Evolutionary conservation across 2,113 vertebrate species (phyloP), one percentile per base, ranked within the genome.

Genomic region (Micromys minutus): DNA sequence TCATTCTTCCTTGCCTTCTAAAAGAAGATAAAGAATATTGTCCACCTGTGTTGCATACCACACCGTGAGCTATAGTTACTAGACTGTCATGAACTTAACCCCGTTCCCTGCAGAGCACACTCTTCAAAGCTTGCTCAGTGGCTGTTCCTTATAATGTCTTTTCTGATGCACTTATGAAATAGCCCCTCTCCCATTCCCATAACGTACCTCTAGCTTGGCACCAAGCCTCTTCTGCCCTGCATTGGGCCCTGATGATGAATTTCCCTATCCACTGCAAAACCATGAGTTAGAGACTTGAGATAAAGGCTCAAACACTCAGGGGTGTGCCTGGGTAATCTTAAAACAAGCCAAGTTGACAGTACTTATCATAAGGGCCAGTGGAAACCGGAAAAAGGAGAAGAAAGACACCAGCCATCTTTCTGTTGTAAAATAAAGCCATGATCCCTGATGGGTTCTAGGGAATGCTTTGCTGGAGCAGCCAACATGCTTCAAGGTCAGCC

Each of bases 141-240:
- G 31, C 80, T 7, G 0, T 42, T 52, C 57, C n/a, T 36, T 4
- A 0, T 1, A 50, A 50, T n/a, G 55, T n/a, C 71, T 75, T 36
- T 3, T 63, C 29, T 6, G 45, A 22, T 1, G 24, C 2, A 0
- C 50, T 76, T 36, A 24, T 50, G 31, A 69, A 31, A 19, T 15
- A 10, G 22, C 2, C 15, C 3, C 9, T 61, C 7, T 36, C 34
- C n/a, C 0, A 7, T 42, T 29, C 59, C 52, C 16, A 31, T 0
- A 55, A 26, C 29, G 9, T 11, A 31, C 36, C 29, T 52, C 45
- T 34, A n/a, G 65, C 67, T 31, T 4, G 52, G 75, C 1, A 0
- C 15, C 19, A 16, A 0, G 10, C 5, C 29, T 7, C 24, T 47
- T 85, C 71, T 71, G 75, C 31, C 17, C n/a, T 65, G 2, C 16